Evolutionary conservation across 2,888 invertebrate genomes (phyloP).

Genomic region (Diarsia mendica): DNA sequence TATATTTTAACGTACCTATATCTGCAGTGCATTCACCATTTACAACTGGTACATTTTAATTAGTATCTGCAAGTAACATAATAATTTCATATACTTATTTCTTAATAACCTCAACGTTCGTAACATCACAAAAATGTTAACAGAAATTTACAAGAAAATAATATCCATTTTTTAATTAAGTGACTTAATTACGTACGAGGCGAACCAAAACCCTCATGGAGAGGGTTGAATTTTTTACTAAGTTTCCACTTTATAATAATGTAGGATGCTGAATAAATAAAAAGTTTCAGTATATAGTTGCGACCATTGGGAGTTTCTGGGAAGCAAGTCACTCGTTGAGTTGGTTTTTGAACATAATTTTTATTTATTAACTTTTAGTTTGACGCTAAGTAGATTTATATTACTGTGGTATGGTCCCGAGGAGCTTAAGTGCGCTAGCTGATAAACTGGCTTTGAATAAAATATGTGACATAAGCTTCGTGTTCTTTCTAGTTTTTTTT

Average conservation of each 20-base stretch:
- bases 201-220: conserved; percentile 22
- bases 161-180: conserved; percentile 67
- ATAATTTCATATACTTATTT: conserved; percentile 9
- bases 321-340: conserved; percentile 32
- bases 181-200: conserved; percentile 63
- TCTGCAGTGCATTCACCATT: background rate
- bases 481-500: background rate
- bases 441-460: conserved; percentile 15
- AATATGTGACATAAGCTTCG: conserved; percentile 10
- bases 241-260: conserved; percentile 65
- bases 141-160: conserved; percentile 54
- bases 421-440: background rate
- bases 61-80: background rate
- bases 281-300: conserved; percentile 56
- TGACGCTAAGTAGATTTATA: conserved; percentile 30
- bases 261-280: conserved; percentile 63
- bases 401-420: conserved; percentile 9
- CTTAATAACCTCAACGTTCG: background rate
- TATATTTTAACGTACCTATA: no score
- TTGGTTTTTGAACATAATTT: conserved; percentile 44
- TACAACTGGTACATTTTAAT: background rate
- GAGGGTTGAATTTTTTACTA: conserved; percentile 52
- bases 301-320: conserved; percentile 34
- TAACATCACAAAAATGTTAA: conserved; percentile 27
- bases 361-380: conserved; percentile 59